These are phyloP conservation scores for Tethya wilhelma DNA, from an alignment of 37 sponge, comb jelly and placozoan species.

Conservation along the genomic window DNA sequence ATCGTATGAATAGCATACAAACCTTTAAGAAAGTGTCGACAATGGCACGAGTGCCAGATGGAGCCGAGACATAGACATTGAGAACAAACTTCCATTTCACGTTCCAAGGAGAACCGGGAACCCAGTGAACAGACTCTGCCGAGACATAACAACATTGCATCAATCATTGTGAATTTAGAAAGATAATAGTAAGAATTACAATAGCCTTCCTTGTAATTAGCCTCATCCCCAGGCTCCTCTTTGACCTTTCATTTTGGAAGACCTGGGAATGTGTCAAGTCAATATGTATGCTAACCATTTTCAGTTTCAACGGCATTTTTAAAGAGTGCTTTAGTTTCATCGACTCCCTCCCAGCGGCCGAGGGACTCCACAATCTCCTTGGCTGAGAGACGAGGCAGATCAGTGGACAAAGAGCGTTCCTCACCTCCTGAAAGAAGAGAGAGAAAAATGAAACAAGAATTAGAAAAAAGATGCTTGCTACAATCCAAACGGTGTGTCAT, in stretches of 20 bases:
- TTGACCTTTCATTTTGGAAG: too few relatives aligned
- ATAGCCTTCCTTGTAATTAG: too few relatives aligned
- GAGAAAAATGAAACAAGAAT: constrained; percentile 2
- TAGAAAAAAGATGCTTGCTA: background rate
- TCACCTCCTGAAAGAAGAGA: background rate
- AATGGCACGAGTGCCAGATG: background rate
- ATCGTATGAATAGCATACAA: background rate
- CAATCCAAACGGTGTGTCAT: background rate
- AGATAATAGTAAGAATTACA: too few relatives aligned
- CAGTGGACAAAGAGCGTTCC: background rate
- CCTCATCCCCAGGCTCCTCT: too few relatives aligned
- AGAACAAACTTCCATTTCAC: constrained; percentile 46
- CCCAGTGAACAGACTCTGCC: constrained; percentile 25
- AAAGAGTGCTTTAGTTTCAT: constrained; percentile 48
- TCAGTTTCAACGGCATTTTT: constrained; percentile 29
- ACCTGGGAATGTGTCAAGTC: background rate
- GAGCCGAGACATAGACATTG: constrained; percentile 43
- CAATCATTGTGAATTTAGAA: too few relatives aligned
- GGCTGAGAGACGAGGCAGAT: constrained; percentile 39
- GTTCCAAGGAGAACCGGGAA: constrained; percentile 55
- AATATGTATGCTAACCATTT: constrained; percentile 11
- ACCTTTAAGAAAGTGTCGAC: constrained; percentile 28
- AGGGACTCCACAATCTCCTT: constrained; percentile 38
- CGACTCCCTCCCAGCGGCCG: constrained; percentile 60
- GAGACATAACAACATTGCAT: background rate